Evolutionary conservation across 1,140 invertebrate species (phyloP), one percentile per base, ranked within the genome.

Genomic region (Paraescarpia echinospica): DNA sequence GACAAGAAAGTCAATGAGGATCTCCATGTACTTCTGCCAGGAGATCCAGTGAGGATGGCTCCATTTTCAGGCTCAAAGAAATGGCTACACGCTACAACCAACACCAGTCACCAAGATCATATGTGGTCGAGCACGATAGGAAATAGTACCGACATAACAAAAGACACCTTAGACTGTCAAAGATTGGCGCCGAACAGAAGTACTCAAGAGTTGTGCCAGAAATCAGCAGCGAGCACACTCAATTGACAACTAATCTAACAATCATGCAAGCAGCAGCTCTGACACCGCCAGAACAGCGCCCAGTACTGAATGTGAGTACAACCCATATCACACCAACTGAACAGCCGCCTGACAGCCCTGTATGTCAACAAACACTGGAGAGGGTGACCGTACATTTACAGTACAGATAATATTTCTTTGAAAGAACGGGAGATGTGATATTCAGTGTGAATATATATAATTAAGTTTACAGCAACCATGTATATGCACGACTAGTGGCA

Each of bases 11-110:
- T n/a, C 33, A 35, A n/a, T 8, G 33, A 34, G 2, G 89, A 90
- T 35, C 35, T 90, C 33, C 89, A 5, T 31, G 89, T 90, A 35
- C 35, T 90, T 34, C 89, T 90, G 33, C 89, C 89, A 6, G 89
- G 89, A 1, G 89, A 90, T 90, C 89, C 89, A 90, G 89, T 90
- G 33, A 90, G 89, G 89, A 90, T 90, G 89, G 89, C 89, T 31
- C 59, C 59, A 77, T 77, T 1, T 22, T 27, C 59, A 31, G 27
- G 59, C 12, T 41, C 41, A 6, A 41, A 4, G 41, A 41, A 41
- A 41, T 41, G 41, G 41, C 41, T 6, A 12, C 41, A 41, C 12
- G 41, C 41, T 41, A 41, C 41, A 41, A 12, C 41, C 41, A 12
- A 41, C 41, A 41, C 41, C 41, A 41, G 41, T 41, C 41, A 12